phyloP scores from a whole-genome alignment of 2,797 vertebrate genomes.

The Pantherophis vulpinus region DNA sequence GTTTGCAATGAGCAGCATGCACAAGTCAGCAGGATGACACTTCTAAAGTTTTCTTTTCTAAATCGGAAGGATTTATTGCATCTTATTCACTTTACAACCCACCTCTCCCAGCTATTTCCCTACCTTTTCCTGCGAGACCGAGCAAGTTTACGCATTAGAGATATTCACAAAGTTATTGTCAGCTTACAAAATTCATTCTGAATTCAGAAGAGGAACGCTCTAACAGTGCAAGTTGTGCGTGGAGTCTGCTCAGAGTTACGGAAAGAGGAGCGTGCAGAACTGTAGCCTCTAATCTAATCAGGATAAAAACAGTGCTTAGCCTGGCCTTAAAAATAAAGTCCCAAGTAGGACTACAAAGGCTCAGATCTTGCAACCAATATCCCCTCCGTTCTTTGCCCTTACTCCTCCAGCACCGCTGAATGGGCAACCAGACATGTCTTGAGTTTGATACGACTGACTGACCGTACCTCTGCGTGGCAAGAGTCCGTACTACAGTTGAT shows the following conservation, averaged over 20 bases:
- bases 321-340: neutral
- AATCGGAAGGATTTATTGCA: neutral
- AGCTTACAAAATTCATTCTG: neutral
- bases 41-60: conserved; percentile 9
- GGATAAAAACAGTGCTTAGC: neutral
- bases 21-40: neutral
- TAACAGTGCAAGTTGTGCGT: neutral
- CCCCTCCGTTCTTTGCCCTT: conserved; percentile 18
- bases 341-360: conserved; percentile 34
- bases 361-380: conserved; percentile 27
- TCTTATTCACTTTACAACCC: neutral
- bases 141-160: neutral
- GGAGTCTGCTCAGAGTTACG: no score
- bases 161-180: neutral
- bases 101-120: neutral
- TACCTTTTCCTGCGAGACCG: neutral
- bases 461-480: conserved; percentile 77
- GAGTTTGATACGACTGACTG: conserved; percentile 35
- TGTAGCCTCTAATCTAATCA: neutral
- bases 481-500: conserved; percentile 73
- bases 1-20: neutral
- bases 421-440: conserved; percentile 22
- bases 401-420: conserved; percentile 25
- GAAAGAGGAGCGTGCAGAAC: neutral
- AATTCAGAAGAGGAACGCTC: neutral